Conservation (phyloP, 2,113 vertebrate species). For the Entelurus aequoreus region DNA sequence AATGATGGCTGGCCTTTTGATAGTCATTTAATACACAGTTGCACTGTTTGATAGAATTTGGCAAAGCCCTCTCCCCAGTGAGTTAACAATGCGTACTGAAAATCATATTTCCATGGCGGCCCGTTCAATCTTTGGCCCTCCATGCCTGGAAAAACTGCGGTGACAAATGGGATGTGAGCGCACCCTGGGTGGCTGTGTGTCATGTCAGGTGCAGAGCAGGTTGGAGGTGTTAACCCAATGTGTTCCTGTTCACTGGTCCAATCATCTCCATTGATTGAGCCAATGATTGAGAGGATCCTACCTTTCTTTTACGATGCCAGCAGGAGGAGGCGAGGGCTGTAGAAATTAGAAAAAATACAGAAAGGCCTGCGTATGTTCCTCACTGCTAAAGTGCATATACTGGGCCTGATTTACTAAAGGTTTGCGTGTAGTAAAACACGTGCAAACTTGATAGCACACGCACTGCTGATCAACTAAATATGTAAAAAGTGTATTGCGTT, state of each 20-base stretch:
- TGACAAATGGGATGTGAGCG: constrained; percentile 65
- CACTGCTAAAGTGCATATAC: background rate
- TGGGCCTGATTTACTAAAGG: no score
- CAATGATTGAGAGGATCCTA: constrained; percentile 66
- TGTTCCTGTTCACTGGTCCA: constrained; percentile 73
- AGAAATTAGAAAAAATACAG: constrained; percentile 21
- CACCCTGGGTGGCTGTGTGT: constrained; percentile 53
- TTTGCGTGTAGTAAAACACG: no score
- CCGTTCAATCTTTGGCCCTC: constrained; percentile 60
- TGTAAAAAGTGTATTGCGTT: no score
- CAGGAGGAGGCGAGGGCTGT: constrained; percentile 25
- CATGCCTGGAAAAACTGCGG: constrained; percentile 44
- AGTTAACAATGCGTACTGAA: constrained; percentile 65
- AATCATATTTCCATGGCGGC: constrained; percentile 62
- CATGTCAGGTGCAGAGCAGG: constrained; percentile 54
- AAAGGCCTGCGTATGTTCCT: background rate
- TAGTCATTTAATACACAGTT: constrained; percentile 69
- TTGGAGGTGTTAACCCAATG: constrained; percentile 67
- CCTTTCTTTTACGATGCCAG: constrained; percentile 51
- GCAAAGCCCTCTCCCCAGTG: constrained; percentile 61
- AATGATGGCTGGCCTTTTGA: constrained; percentile 57
- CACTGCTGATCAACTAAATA: no score
- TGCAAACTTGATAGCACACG: background rate
- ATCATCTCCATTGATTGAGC: constrained; percentile 67
- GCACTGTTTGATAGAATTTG: constrained; percentile 70